Evolutionary conservation across 1,140 invertebrate species (phyloP).

Genomic region (Brachionus sp.): DNA sequence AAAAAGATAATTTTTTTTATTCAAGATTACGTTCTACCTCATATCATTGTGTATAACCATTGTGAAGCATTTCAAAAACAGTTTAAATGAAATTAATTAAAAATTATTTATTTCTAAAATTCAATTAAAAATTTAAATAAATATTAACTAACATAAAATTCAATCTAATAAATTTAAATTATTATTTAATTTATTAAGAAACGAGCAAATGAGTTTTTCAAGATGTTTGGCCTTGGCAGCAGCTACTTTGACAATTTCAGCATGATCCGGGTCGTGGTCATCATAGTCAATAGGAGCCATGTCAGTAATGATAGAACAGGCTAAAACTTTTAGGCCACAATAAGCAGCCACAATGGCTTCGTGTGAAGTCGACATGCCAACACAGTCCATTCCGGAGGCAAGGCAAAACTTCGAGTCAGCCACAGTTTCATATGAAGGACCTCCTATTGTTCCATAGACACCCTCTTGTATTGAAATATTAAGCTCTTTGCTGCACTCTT

Average conservation of each 20-base stretch:
- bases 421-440: conserved; percentile 84
- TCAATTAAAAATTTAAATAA: neutral
- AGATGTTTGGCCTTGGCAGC: conserved; percentile 61
- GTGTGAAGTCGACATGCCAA: conserved; percentile 89
- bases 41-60: too few relatives aligned
- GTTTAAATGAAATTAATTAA: too few relatives aligned
- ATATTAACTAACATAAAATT: neutral
- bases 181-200: neutral
- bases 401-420: conserved; percentile 76
- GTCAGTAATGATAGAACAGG: conserved; percentile 87
- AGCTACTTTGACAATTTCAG: conserved; percentile 80
- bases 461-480: conserved; percentile 67
- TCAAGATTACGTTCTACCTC: too few relatives aligned
- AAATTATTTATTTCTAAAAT: neutral
- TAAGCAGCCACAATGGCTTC: conserved; percentile 84
- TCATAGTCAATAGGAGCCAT: conserved; percentile 77
- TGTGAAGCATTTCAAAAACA: too few relatives aligned
- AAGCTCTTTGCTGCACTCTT: neutral
- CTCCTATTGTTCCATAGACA: conserved; percentile 82
- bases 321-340: conserved; percentile 82
- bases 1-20: too few relatives aligned
- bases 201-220: conserved; percentile 27
- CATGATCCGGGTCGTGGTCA: conserved; percentile 72
- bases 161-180: conserved; percentile 5
- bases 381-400: conserved; percentile 77